phyloP scores from a whole-genome alignment of 2,797 vertebrate species.

The Helostoma temminkii region DNA sequence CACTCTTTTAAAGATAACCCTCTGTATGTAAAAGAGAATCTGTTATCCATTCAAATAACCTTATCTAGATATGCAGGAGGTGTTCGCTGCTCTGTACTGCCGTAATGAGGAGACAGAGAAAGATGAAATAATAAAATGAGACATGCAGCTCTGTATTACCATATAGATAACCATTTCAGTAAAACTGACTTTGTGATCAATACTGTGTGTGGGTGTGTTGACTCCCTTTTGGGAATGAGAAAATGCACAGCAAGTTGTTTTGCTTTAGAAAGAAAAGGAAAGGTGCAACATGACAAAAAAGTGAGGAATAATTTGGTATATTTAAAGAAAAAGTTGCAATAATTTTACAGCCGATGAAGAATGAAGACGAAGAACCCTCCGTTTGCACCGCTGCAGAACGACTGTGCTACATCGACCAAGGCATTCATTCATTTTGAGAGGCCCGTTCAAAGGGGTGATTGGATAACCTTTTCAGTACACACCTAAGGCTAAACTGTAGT shows the following conservation, averaged over 20 bases:
- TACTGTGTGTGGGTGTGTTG: constrained; percentile 64
- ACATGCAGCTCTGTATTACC: constrained; percentile 77
- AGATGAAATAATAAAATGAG: constrained; percentile 83
- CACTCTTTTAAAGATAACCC: constrained; percentile 83
- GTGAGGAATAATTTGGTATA: constrained; percentile 11
- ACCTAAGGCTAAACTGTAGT: constrained; percentile 76
- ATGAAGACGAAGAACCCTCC: constrained; percentile 15
- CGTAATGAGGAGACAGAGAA: constrained; percentile 79
- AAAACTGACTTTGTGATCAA: constrained; percentile 77
- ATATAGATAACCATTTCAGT: constrained; percentile 86
- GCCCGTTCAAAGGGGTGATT: constrained; percentile 74
- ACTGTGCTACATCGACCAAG: constrained; percentile 40
- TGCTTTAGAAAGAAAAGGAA: constrained; percentile 8
- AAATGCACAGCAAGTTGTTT: constrained; percentile 42
- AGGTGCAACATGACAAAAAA: constrained; percentile 10
- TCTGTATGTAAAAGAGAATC: constrained; percentile 79
- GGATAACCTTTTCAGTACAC: constrained; percentile 78
- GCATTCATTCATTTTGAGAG: constrained; percentile 76
- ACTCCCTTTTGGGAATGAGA: constrained; percentile 38
- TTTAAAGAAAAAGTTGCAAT: constrained; percentile 28
- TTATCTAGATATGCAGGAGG: constrained; percentile 83
- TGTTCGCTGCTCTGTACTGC: constrained; percentile 66
- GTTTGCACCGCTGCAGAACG: constrained; percentile 13
- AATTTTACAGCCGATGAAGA: constrained; percentile 29
- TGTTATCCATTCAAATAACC: constrained; percentile 85